phyloP scores from a whole-genome alignment of 2,797 vertebrate genomes.

The Avahi laniger region DNA sequence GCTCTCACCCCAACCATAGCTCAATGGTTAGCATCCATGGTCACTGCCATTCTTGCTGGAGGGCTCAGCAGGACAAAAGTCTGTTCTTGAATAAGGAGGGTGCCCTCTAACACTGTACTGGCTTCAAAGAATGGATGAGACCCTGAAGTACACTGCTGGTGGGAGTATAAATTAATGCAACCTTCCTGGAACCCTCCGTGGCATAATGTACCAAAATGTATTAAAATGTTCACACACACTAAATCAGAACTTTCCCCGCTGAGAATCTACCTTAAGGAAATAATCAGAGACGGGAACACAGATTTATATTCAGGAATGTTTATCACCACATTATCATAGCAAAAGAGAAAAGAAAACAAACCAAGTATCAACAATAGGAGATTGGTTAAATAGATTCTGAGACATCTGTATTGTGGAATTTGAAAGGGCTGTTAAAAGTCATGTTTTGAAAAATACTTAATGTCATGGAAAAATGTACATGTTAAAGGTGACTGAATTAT shows the following conservation, averaged over 20 bases:
- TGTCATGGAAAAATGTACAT: not conserved
- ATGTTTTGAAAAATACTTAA: constrained; percentile 47
- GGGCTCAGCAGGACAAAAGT: not conserved
- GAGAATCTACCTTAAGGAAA: constrained; percentile 68
- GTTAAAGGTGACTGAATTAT: not conserved
- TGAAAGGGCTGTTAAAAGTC: constrained; percentile 23
- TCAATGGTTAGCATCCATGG: not conserved
- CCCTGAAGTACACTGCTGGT: constrained; percentile 23
- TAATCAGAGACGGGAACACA: constrained; percentile 57
- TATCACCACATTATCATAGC: constrained; percentile 34
- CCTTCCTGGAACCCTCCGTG: constrained; percentile 63
- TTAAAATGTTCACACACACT: constrained; percentile 67
- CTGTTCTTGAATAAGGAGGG: not conserved
- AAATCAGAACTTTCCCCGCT: constrained; percentile 50
- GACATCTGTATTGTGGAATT: constrained; percentile 6
- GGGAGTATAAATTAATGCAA: constrained; percentile 49
- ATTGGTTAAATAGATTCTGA: constrained; percentile 34
- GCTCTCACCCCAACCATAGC: not conserved
- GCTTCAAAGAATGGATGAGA: constrained; percentile 14
- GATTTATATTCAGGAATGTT: constrained; percentile 58
- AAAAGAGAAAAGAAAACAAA: not conserved
- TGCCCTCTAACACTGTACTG: not conserved
- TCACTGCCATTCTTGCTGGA: not conserved
- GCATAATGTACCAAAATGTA: constrained; percentile 51
- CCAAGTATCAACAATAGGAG: not conserved